These are phyloP conservation scores for Mya arenaria DNA, from an alignment of 1,140 invertebrate genomes.

Conservation along the genomic window DNA sequence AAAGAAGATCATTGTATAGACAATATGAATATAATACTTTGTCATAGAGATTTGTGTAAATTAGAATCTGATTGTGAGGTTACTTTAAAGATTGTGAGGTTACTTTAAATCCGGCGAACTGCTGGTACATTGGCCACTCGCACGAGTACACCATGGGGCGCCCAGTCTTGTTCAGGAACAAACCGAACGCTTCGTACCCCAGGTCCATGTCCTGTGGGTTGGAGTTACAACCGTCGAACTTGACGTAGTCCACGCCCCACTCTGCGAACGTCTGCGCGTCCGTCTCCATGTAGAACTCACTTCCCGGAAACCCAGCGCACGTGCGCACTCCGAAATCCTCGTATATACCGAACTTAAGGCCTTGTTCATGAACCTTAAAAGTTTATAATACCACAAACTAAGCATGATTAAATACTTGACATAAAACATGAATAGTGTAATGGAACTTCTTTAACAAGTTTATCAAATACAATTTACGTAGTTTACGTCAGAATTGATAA, in stretches of 20 bases:
- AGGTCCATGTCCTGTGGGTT: conserved; percentile 82
- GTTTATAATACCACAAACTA: too few relatives aligned
- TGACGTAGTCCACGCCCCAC: conserved; percentile 98
- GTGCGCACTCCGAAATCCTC: conserved; percentile 97
- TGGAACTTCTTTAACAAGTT: too few relatives aligned
- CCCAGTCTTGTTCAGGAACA: conserved; percentile 92
- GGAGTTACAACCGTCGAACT: conserved; percentile 97
- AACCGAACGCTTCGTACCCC: conserved; percentile 95
- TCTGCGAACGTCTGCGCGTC: conserved; percentile 96
- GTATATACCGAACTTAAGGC: conserved; percentile 97
- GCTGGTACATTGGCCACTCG: conserved; percentile 61
- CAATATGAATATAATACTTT: too few relatives aligned
- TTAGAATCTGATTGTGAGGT: too few relatives aligned
- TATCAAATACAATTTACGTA: too few relatives aligned
- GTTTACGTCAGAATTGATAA: too few relatives aligned
- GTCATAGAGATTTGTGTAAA: too few relatives aligned
- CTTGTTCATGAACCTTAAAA: conserved; percentile 92
- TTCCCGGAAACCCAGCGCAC: conserved; percentile 95
- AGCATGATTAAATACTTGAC: too few relatives aligned
- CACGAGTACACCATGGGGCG: conserved; percentile 96
- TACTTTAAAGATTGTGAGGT: too few relatives aligned
- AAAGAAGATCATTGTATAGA: too few relatives aligned
- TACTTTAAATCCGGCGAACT: conserved; percentile 27
- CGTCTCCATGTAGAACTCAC: conserved; percentile 90
- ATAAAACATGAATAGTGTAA: too few relatives aligned